A percentile compares a stretch with the other conserved stretches of the same genome.
phyloP scores from a whole-genome alignment of 2,797 vertebrate species.

The Sciurus carolinensis region DNA sequence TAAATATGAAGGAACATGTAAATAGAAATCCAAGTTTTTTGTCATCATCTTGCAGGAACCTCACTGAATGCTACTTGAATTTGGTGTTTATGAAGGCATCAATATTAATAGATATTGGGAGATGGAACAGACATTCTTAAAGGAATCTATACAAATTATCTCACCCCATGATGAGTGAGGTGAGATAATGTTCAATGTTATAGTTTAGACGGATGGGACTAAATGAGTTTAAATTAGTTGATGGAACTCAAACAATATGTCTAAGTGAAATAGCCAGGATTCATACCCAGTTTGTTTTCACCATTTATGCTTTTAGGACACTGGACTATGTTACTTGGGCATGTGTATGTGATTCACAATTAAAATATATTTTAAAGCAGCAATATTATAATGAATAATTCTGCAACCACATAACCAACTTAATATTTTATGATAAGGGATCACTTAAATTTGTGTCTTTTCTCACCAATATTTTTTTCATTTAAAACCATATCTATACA shows the following conservation, averaged over 20 bases:
- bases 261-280: not conserved
- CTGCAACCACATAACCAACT: not conserved
- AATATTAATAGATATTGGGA: not conserved
- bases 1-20: not conserved
- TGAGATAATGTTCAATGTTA: not conserved
- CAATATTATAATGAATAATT: not conserved
- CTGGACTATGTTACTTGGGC: not conserved
- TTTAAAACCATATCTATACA: not conserved
- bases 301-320: not conserved
- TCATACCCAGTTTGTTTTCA: not conserved
- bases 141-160: not conserved
- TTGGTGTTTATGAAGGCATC: not conserved
- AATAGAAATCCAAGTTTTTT: not conserved
- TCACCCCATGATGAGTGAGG: not conserved
- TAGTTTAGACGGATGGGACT: not conserved
- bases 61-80: not conserved
- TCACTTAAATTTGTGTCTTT: not conserved
- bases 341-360: not conserved
- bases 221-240: not conserved
- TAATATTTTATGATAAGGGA: not conserved
- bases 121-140: not conserved
- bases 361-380: not conserved
- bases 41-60: not conserved
- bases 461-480: not conserved
- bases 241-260: not conserved